phyloP scores from a whole-genome alignment of 1,140 invertebrate genomes.

The Diabrotica virgifera region DNA sequence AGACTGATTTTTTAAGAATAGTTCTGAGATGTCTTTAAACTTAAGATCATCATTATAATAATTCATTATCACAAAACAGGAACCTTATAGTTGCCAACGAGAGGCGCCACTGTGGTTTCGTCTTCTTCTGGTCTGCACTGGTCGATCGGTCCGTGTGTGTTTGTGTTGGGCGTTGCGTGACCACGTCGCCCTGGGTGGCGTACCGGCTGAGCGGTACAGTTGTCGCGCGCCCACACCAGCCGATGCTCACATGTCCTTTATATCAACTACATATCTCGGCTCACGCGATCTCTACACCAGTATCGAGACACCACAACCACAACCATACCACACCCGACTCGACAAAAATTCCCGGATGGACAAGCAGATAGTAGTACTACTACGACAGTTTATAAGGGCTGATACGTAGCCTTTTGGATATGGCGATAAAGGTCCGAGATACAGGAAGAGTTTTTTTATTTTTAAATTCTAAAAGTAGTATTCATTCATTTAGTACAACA shows the following conservation, averaged over 20 bases:
- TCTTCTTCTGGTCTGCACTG: not conserved
- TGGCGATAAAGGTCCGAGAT: too few relatives aligned
- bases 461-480: too few relatives aligned
- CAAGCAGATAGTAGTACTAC: not conserved
- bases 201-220: conserved; percentile 31
- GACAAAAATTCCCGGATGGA: conserved; percentile 4
- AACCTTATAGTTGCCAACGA: not conserved
- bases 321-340: conserved; percentile 5
- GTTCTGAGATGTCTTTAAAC: too few relatives aligned
- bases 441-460: too few relatives aligned
- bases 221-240: conserved; percentile 33
- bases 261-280: conserved; percentile 37
- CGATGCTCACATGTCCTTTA: conserved; percentile 33
- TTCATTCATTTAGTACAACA: too few relatives aligned
- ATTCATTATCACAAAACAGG: too few relatives aligned
- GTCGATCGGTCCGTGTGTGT: conserved; percentile 9
- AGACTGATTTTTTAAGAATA: too few relatives aligned
- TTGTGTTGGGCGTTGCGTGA: conserved; percentile 25
- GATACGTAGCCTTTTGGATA: too few relatives aligned
- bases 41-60: too few relatives aligned
- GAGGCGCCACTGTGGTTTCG: not conserved
- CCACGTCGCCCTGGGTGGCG: conserved; percentile 34
- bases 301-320: not conserved
- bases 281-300: conserved; percentile 32
- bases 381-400: too few relatives aligned